Conservation (phyloP, 1,140 invertebrate species). For the Orchesella cincta region DNA sequence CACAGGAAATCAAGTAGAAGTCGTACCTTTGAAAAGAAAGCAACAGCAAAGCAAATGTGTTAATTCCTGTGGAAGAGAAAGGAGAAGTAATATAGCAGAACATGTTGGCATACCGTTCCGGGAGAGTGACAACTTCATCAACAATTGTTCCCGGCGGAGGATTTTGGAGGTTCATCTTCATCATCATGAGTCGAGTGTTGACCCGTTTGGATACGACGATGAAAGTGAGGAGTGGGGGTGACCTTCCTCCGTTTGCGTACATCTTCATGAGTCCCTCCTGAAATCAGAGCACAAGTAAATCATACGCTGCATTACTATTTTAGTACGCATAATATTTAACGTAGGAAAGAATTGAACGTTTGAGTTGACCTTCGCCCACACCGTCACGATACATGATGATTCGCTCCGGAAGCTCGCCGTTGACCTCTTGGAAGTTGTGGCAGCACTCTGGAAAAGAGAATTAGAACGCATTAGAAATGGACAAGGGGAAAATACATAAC, state of each 20-base stretch:
- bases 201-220: slow-evolving; percentile 64
- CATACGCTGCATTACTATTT: not conserved
- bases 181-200: slow-evolving; percentile 59
- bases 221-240: slow-evolving; percentile 61
- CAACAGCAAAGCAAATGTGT: not conserved
- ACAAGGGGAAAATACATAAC: not conserved
- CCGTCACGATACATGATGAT: slow-evolving; percentile 76
- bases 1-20: slow-evolving; percentile 78
- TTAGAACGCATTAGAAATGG: not conserved
- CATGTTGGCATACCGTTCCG: slow-evolving; percentile 56
- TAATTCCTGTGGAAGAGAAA: not conserved
- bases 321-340: too few species aligned
- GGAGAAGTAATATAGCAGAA: slow-evolving; percentile 6
- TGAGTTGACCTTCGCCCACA: slow-evolving; percentile 84
- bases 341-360: too few species aligned
- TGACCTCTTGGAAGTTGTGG: slow-evolving; percentile 54
- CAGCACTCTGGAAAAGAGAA: slow-evolving; percentile 58
- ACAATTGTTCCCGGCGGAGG: slow-evolving; percentile 65
- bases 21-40: slow-evolving; percentile 66
- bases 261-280: not conserved
- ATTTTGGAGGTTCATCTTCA: slow-evolving; percentile 53
- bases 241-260: not conserved
- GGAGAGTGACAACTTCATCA: slow-evolving; percentile 62
- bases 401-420: slow-evolving; percentile 56
- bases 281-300: not conserved